Evolutionary conservation across 2,113 vertebrate genomes (phyloP), one percentile per base, ranked within the genome.

Genomic region (Ptilonorhynchus violaceus): DNA sequence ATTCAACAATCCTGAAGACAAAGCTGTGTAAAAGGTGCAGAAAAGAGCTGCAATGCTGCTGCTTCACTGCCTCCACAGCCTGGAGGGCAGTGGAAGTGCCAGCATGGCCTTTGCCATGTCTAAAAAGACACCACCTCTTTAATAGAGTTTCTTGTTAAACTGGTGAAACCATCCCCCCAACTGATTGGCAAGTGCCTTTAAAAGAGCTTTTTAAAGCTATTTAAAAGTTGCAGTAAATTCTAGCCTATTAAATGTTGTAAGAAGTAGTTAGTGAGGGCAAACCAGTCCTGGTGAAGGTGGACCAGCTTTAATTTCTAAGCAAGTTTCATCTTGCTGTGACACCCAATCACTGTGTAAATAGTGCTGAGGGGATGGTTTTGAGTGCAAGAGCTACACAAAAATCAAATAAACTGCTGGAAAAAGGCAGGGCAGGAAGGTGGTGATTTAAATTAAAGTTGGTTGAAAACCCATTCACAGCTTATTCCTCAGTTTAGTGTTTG

Each of bases 51-150:
- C 52, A 63, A 8, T 50, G 55, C 78, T 2, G 23, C 27, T 31
- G 37, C 37, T 20, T 10, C 19, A 1, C 20, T 42, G 39, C 15
- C 49, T 59, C 58, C 30, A 10, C 50, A n/a, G 1, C 24, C 27
- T 3, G 10, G 5, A 6, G 15, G 39, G 11, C 46, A 41, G 3
- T 11, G 2, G 9, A 33, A 30, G 22, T 2, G 6, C 9, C 15
- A 62, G 22, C 33, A 16, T 9, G 10, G 8, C 46, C 17, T 11
- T 41, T 49, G 22, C 19, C 37, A 77, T 21, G 4, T 44, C 50
- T 44, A 7, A 67, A 56, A 66, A 49, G 35, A 59, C 24, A 42
- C 31, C 31, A 49, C 39, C 28, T 64, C 8, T 63, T 42, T 42
- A 31, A 42, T 15, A 28, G 19, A 21, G 22, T 21, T 42, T 31